Percentiles rank a stretch among this genome's conserved stretches.
These are phyloP conservation scores for Calidris pygmaea DNA, from an alignment of 2,113 vertebrate genomes.

Conservation along the genomic window DNA sequence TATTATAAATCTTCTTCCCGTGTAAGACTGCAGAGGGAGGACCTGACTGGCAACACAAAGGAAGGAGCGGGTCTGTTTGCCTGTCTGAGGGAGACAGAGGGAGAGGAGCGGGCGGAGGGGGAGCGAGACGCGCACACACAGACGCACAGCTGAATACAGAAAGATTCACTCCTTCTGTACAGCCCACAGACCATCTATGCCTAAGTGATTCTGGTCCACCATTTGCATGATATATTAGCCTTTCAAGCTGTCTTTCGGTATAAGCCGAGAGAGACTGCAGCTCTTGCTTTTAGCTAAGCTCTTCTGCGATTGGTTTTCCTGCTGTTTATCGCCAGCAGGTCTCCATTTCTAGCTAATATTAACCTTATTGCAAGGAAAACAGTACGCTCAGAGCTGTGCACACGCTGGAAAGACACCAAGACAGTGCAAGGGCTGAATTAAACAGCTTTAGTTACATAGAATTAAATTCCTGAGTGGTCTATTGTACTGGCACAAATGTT, in stretches of 20 bases:
- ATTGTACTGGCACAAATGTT: neutral
- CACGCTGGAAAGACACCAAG: neutral
- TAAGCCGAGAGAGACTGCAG: conserved; percentile 1
- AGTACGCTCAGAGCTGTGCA: neutral
- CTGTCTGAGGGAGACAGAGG: neutral
- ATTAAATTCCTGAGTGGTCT: neutral
- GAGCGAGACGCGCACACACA: neutral
- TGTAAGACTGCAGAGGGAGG: conserved; percentile 49
- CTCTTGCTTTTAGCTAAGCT: conserved; percentile 23
- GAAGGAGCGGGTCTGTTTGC: conserved; percentile 30
- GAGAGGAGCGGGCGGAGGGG: conserved; percentile 1
- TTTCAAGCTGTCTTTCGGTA: conserved; percentile 49
- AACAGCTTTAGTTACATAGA: neutral
- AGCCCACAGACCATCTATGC: conserved; percentile 34
- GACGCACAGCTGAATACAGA: neutral
- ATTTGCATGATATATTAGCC: conserved; percentile 59
- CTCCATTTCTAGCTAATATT: neutral
- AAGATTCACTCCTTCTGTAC: conserved; percentile 21
- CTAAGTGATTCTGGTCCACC: conserved; percentile 24
- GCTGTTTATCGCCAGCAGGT: neutral
- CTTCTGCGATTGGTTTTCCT: neutral
- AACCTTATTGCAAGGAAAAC: neutral
- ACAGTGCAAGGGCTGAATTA: neutral
- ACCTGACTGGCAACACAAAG: conserved; percentile 48
- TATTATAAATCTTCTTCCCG: conserved; percentile 62